phyloP scores from a whole-genome alignment of 2,888 invertebrate species.

The Suillia variegata region DNA sequence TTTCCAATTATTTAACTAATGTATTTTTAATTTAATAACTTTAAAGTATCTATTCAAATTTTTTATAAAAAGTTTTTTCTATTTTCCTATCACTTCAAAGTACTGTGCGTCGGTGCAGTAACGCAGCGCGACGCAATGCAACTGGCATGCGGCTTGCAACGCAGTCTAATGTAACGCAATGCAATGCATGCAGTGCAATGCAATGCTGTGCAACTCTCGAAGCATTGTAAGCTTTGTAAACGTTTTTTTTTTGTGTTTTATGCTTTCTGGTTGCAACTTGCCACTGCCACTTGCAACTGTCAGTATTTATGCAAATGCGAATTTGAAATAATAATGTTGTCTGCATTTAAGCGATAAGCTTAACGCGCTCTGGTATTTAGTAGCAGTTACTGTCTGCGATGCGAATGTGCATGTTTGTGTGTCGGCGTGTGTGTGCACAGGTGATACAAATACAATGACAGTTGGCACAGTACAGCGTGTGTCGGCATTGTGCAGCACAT shows the following conservation, averaged over 20 bases:
- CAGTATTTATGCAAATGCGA: slow-evolving; percentile 35
- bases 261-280: slow-evolving; percentile 11
- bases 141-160: background rate
- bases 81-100: too few species aligned
- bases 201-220: too few species aligned
- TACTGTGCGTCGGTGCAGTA: too few species aligned
- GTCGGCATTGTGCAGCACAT: slow-evolving; percentile 7
- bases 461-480: background rate
- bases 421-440: background rate
- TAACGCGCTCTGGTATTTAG: background rate
- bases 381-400: background rate
- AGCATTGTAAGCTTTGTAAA: background rate
- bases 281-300: slow-evolving; percentile 27
- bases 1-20: too few species aligned
- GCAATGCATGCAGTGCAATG: background rate
- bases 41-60: too few species aligned
- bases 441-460: slow-evolving; percentile 1
- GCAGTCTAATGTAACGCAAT: background rate
- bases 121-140: background rate
- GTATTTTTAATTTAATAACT: too few species aligned
- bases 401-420: too few species aligned
- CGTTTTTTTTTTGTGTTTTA: background rate
- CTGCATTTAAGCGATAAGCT: slow-evolving; percentile 35
- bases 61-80: too few species aligned
- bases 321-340: slow-evolving; percentile 32